Base-by-base conservation (phyloP, 2,113 vertebrate species). In the Ascaphus truei region DNA sequence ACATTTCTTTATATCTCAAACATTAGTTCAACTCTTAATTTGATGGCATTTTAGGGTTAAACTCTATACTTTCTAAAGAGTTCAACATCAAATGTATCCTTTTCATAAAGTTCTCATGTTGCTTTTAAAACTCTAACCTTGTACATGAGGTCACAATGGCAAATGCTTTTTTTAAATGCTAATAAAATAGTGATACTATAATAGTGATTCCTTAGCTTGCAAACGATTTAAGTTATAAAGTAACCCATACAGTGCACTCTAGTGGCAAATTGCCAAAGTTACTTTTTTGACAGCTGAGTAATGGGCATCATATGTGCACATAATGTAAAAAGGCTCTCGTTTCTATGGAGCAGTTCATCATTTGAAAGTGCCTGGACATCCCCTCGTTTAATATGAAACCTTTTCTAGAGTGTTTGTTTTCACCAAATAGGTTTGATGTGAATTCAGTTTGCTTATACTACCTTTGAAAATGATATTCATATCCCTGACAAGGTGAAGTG, bases 281-380 rank as follows among this genome's bases (percentile, higher is more conserved):
- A 7, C n/a, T 36, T 48, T n/a, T 58, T 57, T 68, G 65, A 68
- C 65, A 68, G 37, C 9, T 58, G 65, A 68, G 29, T 48, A 68
- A 68, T 68, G 29, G 53, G 41, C 22, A 36, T 58, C 30, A 48
- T 68, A 48, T 68, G 43, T 25, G 13, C 55, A 68, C 43, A 68
- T 68, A 58, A 58, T 68, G 41, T 45, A 58, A 39, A 58, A 57
- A 68, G 65, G 13, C 39, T 68, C 36, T 68, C 53, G 58, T 41
- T 55, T 52, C 25, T 36, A 33, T 48, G 52, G 52, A 39, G 65
- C 22, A 47, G 52, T 68, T 58, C 53, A 68, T 68, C 64, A 68
- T 68, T 25, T 68, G 20, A 58, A 68, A 58, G 13, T 34, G 53
- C 31, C 65, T 26, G 53, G 6, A 18, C 30, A 48, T 15, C 48